Base-by-base conservation (phyloP, 2,113 vertebrate genomes). In the Tachuris rubrigastra region DNA sequence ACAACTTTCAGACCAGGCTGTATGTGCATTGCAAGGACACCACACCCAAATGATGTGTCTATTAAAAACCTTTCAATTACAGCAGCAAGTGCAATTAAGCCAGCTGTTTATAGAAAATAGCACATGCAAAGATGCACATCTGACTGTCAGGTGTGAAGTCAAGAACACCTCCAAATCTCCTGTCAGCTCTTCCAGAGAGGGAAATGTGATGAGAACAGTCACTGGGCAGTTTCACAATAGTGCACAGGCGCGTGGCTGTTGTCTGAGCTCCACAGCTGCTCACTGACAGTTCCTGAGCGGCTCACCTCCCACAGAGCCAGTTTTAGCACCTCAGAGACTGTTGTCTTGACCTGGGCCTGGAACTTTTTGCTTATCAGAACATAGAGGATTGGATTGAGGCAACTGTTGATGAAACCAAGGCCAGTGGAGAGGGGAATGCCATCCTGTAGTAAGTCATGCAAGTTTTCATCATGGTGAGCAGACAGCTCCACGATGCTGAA, bases 381-480 rank as follows among this genome's bases (percentile, higher is more conserved):
- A 0, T 99, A 99, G 65, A 99, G 98, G 68, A 99, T 97, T 9
- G 99, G 99, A 94, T 99, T 99, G 85, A 99, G 96, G 87, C 99
- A 99, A 80, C 99, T 99, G 95, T 99, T 99, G 95, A 99, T 98
- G 97, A 99, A 99, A 15, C 98, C 99, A 76, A 99, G 96, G 42
- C 98, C 99, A 12, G 98, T 99, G 75, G 98, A 98, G 27, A 99
- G 98, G 21, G 99, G 99, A 85, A 99, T 98, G 52, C 98, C 99
- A 11, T 98, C 96, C 90, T 95, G 97, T 27, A 99, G 92, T 49
- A 99, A 90, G 7, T 67, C 87, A 25, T 98, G 97, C 56, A 99
- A 96, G 56, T 95, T 67, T 41, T 74, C 22, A 7, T 87, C 85
- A 1, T 98, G 98, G 95, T 99, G 98, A 89, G 98, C 96, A 7